Conservation (phyloP, 2,797 vertebrate genomes). For the Microcaecilia unicolor region DNA sequence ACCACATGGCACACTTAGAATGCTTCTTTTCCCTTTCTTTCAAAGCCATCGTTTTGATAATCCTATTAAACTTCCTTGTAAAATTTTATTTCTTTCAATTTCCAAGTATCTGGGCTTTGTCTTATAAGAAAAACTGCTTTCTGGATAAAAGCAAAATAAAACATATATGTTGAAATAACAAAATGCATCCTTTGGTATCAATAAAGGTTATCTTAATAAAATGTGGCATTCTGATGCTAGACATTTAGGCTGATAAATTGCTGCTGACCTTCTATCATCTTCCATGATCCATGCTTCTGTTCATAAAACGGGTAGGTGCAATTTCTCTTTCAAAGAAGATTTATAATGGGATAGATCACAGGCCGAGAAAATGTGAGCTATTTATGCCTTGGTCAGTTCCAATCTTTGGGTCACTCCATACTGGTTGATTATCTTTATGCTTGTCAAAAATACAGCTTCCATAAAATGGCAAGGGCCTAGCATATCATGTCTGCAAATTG, state of each 20-base stretch:
- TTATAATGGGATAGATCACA: neutral
- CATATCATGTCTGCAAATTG: no score
- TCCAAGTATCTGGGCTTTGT: neutral
- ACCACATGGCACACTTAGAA: no score
- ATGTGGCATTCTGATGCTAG: constrained; percentile 5
- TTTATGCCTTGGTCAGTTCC: constrained; percentile 23
- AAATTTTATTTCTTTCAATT: neutral
- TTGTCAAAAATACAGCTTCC: constrained; percentile 6
- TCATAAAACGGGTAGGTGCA: constrained; percentile 4
- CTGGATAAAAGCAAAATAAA: neutral
- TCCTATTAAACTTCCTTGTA: neutral
- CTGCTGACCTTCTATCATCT: constrained; percentile 12
- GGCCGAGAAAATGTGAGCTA: constrained; percentile 15
- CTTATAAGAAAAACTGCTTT: constrained; percentile 6
- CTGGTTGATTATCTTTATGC: constrained; percentile 9
- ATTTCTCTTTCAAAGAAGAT: constrained; percentile 26
- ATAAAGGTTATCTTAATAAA: constrained; percentile 14
- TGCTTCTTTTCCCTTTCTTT: constrained; percentile 1
- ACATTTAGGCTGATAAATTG: constrained; percentile 14
- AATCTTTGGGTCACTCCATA: constrained; percentile 4
- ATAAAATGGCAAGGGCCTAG: no score
- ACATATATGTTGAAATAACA: constrained; percentile 11
- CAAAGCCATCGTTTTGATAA: constrained; percentile 1
- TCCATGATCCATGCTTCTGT: constrained; percentile 11
- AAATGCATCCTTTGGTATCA: constrained; percentile 6